Evolutionary conservation across 30 jellyfish, hydroid and myxozoan species (phyloP).

Genomic region (Clytia hemisphaerica): DNA sequence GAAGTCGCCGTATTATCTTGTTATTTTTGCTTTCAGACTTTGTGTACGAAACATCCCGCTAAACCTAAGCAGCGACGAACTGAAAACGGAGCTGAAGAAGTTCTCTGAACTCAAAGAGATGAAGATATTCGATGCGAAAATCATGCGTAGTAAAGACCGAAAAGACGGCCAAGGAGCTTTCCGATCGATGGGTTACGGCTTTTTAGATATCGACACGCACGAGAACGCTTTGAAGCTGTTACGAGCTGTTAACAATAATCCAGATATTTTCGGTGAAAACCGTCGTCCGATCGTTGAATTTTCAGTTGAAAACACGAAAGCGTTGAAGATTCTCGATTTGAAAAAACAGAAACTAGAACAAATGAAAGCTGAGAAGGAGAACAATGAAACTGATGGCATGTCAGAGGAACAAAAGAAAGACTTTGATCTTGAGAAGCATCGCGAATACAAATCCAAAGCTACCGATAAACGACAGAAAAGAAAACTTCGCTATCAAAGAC

Average conservation of each 20-base stretch:
- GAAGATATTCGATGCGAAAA: slow-evolving; percentile 30
- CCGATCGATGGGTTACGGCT: slow-evolving; percentile 86
- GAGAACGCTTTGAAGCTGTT: slow-evolving; percentile 64
- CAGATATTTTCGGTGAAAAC: slow-evolving; percentile 62
- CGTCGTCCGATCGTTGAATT: slow-evolving; percentile 89
- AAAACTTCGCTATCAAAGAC: no score
- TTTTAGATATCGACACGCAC: slow-evolving; percentile 64
- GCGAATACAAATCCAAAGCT: neutral
- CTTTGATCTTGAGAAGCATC: neutral
- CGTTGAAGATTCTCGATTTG: slow-evolving; percentile 61
- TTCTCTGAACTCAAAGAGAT: slow-evolving; percentile 23
- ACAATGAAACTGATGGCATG: neutral
- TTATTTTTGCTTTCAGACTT: slow-evolving; percentile 44
- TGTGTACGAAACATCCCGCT: slow-evolving; percentile 86
- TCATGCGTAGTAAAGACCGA: slow-evolving; percentile 86
- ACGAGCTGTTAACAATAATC: slow-evolving; percentile 67
- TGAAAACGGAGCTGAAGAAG: slow-evolving; percentile 22
- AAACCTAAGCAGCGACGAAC: slow-evolving; percentile 35
- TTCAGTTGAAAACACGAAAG: slow-evolving; percentile 74
- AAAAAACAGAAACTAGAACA: slow-evolving; percentile 29
- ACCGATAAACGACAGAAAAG: no score
- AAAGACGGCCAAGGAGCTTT: slow-evolving; percentile 55
- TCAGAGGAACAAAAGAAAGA: neutral
- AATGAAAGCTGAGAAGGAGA: slow-evolving; percentile 12
- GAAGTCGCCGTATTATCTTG: neutral